Evolutionary conservation across 2,888 invertebrate genomes (phyloP).

Genomic region (Sphaerophoria taeniata): DNA sequence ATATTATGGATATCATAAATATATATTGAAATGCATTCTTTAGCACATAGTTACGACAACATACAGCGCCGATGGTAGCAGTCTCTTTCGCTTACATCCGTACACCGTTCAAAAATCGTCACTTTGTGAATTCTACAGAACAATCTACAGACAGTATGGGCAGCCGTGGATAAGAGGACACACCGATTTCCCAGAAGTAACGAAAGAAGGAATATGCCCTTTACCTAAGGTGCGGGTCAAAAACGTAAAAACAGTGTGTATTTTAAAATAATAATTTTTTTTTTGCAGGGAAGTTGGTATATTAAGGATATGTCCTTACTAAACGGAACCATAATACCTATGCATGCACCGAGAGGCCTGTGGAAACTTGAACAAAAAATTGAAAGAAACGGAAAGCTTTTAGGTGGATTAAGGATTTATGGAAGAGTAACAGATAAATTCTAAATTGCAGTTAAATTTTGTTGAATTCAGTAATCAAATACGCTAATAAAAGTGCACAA

Average conservation of each 20-base stretch:
- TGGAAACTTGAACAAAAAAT: conserved; percentile 17
- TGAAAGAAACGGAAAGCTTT: neutral
- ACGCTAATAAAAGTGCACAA: too few species aligned
- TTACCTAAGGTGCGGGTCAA: neutral
- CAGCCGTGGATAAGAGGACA: conserved; percentile 5
- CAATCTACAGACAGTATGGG: conserved; percentile 9
- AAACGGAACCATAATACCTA: neutral
- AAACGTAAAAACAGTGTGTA: too few species aligned
- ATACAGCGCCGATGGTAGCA: conserved; percentile 11
- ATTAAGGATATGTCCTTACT: neutral
- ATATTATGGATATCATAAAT: neutral
- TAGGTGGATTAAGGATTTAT: conserved; percentile 1
- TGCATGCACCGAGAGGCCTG: conserved; percentile 1
- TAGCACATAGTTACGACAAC: neutral
- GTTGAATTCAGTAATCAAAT: too few species aligned
- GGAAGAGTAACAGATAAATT: neutral
- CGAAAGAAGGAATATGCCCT: conserved; percentile 3
- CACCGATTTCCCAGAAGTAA: conserved; percentile 10
- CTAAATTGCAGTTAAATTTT: neutral
- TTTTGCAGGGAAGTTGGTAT: conserved; percentile 1
- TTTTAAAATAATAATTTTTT: neutral
- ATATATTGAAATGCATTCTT: neutral
- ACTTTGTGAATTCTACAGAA: conserved; percentile 15
- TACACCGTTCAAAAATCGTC: conserved; percentile 14
- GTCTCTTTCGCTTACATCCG: neutral